Conservation (phyloP, 2,797 vertebrate species). For the Pipistrellus pygmaeus region DNA sequence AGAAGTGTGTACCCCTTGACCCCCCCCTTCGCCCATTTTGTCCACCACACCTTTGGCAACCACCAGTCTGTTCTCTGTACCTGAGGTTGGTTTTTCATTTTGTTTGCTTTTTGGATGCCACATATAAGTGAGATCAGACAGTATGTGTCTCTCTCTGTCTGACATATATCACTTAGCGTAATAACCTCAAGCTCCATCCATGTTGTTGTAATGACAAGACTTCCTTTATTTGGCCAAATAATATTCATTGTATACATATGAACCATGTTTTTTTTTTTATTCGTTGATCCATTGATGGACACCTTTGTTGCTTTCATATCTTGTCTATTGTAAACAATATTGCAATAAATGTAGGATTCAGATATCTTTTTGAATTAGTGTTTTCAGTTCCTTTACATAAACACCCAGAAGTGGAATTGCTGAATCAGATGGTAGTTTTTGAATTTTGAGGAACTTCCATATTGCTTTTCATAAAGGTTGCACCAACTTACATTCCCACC, state of each 20-base stretch:
- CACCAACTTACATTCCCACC: background rate
- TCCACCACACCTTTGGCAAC: background rate
- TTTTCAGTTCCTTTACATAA: background rate
- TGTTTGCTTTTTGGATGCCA: background rate
- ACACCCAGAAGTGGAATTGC: background rate
- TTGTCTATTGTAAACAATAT: background rate
- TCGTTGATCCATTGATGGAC: background rate
- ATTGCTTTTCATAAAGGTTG: background rate
- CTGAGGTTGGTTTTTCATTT: background rate
- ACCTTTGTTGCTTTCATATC: background rate
- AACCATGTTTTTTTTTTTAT: background rate
- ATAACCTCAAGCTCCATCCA: background rate
- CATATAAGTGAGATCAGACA: background rate
- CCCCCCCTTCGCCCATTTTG: background rate
- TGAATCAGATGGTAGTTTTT: background rate
- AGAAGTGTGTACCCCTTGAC: background rate
- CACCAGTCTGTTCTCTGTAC: background rate
- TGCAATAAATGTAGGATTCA: background rate
- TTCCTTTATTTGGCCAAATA: background rate
- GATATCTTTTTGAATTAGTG: background rate
- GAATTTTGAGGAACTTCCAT: background rate
- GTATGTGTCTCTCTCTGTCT: background rate
- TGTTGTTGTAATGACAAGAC: background rate
- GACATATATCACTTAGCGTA: background rate
- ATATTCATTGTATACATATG: background rate